Evolutionary conservation across 2,888 invertebrate species (phyloP), one percentile per base, ranked within the genome.

Genomic region (Phyllotreta cruciferae): DNA sequence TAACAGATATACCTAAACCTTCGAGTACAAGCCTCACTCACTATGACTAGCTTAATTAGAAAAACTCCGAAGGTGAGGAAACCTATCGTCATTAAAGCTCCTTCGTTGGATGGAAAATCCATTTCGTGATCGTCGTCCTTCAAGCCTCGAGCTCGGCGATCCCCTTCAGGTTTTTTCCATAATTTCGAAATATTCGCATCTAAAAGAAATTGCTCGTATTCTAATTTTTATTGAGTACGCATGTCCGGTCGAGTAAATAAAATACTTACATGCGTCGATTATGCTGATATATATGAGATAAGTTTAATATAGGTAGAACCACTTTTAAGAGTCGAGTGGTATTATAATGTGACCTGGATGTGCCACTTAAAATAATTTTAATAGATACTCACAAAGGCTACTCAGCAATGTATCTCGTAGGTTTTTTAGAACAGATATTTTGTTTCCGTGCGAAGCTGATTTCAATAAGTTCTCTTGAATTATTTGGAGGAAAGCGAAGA

Each of bases 51-150:
- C 82, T 93, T 92, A 55, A 94, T 90, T 60, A 93, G 85, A 76
- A 92, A 93, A 5, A 93, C 92, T 0, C 93, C 92, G 79, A 93
- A 93, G 0, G 93, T 92, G 7, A 94, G 83, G 78, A 93, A 93
- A 14, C 92, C 91, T 69, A 94, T 91, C 39, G 91, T 90, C 86
- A 93, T 88, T 55, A 94, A 82, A 0, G 93, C 89, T 49, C 91
- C 89, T 81, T 93, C 93, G 3, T 90, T 85, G 0, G 93, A 91
- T 8, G 93, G 92, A 78, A 93, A 91, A 69, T 90, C 89, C 71
- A 92, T 83, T 70, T 85, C 86, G 0, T 87, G 84, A 3, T 77
- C 74, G 47, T 75, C 75, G 37, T 71, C 67, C 62, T 76, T 72
- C 42, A 77, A 72, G 13, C 73, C 76, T 56, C 79, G 66, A 35